Base-by-base conservation (phyloP, 2,888 invertebrate genomes). In the Druceiella hillmani region DNA sequence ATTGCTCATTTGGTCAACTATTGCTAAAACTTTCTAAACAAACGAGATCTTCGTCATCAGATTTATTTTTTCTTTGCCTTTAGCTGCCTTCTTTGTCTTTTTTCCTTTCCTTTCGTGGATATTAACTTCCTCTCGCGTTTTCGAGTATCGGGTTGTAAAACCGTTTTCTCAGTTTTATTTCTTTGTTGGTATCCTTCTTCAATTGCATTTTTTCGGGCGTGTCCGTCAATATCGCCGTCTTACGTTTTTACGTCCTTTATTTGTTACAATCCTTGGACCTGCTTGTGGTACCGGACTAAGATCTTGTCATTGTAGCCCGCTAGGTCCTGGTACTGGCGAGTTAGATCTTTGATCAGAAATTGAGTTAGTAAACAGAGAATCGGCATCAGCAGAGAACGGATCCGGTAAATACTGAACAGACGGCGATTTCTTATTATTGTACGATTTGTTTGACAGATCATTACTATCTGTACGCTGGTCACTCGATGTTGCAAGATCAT, bases 121-220 rank as follows among this genome's bases (percentile, higher is more conserved):
- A 24, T 39, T 14, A 26, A 27, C 24, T 45, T 43, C 31, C 27
- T 44, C 27, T 46, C 42, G 12, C 40, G 13, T 20, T 43, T 20
- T 41, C 33, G 27, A 38, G 37, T 45, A 44, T 45, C 25, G 15
- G 36, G 16, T 44, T 41, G 33, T 13, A 46, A 32, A 25, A 46
- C 22, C 32, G 7, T 22, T 42, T 42, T 44, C 38, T 39, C 34
- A 33, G 29, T 36, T 42, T 46, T 46, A 35, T 47, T 44, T 46
- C 41, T 28, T 38, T 43, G 34, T 31, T 40, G 28, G 35, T 47
- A 35, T 38, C 44, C 47, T 43, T 47, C 28, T 41, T 43, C 47
- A 39, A 45, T 47, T 34, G 28, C 34, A 27, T 48, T 48, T 36
- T 48, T 48, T 42, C 38, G 12, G 41, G 48, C 6, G 43, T 48